Evolutionary conservation across 2,888 invertebrate genomes (phyloP).

Genomic region (Urechis unicinctus): DNA sequence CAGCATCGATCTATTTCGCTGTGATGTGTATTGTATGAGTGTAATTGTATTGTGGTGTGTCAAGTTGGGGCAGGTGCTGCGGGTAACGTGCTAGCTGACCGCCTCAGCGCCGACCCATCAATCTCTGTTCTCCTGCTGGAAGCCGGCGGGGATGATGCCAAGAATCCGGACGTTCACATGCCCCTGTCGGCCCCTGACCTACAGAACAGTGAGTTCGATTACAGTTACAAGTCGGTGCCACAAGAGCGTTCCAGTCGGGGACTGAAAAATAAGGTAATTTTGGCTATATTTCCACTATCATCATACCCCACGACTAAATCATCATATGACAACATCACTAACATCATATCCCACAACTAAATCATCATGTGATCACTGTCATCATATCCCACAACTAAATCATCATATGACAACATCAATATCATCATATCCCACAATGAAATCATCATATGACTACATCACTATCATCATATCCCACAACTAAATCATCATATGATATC

Average conservation of each 20-base stretch:
- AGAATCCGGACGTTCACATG: conserved; percentile 68
- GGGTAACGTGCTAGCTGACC: conserved; percentile 31
- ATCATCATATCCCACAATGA: too few relatives aligned
- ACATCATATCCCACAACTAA: too few relatives aligned
- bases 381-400: too few relatives aligned
- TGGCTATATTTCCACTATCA: too few relatives aligned
- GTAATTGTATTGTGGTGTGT: neutral
- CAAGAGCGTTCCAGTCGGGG: conserved; percentile 30
- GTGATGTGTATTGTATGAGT: conserved; percentile 1
- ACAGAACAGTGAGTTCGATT: conserved; percentile 30
- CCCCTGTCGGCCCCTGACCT: conserved; percentile 64
- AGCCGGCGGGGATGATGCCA: conserved; percentile 56
- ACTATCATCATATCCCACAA: too few relatives aligned
- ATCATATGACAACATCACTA: too few relatives aligned
- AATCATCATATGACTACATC: too few relatives aligned
- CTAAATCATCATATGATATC: too few relatives aligned
- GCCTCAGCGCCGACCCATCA: conserved; percentile 30
- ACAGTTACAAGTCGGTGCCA: conserved; percentile 33
- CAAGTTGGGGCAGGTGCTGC: conserved; percentile 21
- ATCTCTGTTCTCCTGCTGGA: conserved; percentile 37
- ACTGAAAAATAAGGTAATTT: conserved; percentile 12
- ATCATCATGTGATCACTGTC: too few relatives aligned
- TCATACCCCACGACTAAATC: too few relatives aligned
- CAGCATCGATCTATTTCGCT: neutral
- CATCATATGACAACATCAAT: too few relatives aligned